Evolutionary conservation across 1,140 invertebrate genomes (phyloP).

Genomic region (Ceratina calcarata): DNA sequence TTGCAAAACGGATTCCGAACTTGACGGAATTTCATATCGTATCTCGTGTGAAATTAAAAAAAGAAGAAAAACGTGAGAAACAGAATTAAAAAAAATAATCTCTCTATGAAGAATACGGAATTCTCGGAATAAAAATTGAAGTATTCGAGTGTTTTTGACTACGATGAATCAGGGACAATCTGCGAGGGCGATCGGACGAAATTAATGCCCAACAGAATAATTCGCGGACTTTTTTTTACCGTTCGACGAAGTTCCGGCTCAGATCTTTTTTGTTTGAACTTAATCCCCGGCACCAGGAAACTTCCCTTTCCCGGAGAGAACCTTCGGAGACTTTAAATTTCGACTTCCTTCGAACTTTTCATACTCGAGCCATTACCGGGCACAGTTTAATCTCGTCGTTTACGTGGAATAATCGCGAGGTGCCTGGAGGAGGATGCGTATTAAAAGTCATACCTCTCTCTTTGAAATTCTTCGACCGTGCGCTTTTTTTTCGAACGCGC

Average conservation of each 20-base stretch:
- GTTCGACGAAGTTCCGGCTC: constrained; percentile 41
- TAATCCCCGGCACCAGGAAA: constrained; percentile 46
- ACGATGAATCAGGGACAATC: constrained; percentile 17
- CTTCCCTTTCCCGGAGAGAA: not conserved
- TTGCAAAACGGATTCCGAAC: too few species aligned
- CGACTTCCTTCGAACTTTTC: constrained; percentile 58
- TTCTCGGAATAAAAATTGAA: not conserved
- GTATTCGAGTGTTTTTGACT: constrained; percentile 2
- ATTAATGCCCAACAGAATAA: constrained; percentile 46
- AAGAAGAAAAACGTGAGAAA: too few species aligned
- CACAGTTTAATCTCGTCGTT: constrained; percentile 53
- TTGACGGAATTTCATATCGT: too few species aligned
- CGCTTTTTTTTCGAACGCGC: not conserved
- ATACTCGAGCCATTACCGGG: constrained; percentile 37
- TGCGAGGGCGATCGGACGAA: constrained; percentile 24
- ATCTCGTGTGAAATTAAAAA: too few species aligned
- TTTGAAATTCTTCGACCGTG: too few species aligned
- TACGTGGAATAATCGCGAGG: constrained; percentile 55
- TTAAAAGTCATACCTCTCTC: constrained; percentile 12
- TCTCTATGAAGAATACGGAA: not conserved
- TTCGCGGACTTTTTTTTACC: not conserved
- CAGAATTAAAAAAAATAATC: too few species aligned
- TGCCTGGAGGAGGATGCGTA: constrained; percentile 31
- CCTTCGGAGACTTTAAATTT: constrained; percentile 62
- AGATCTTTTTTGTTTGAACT: constrained; percentile 61